Base-by-base conservation (phyloP, 2,888 invertebrate species). In the Orchesella flavescens region DNA sequence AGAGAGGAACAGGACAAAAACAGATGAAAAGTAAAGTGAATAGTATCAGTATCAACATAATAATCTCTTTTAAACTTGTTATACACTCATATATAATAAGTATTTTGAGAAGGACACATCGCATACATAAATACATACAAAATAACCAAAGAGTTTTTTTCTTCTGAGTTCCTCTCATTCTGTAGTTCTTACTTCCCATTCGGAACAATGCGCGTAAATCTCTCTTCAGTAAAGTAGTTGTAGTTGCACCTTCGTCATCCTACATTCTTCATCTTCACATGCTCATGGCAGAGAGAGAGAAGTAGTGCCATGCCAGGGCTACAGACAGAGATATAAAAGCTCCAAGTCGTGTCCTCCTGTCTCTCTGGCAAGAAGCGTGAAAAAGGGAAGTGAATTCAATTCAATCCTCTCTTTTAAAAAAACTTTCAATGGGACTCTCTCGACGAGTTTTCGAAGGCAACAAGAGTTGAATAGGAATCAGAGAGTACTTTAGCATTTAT, bases 131-230 rank as follows among this genome's bases (percentile, higher is more conserved):
- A 57, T 57, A 57, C n/a, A 34, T 7, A 34, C 34, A 34, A 34
- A n/a, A n/a, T n/a, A n/a, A 34, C 34, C 34, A 34, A 34, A 7
- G 5, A 49, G 49, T 12, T 49, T 49, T 34, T n/a, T 12, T 9
- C 17, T 65, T 15, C 1, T n/a, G 43, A 44, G 12, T 44, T 65
- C 21, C 19, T 65, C 65, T 63, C 65, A 13, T 44, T 10, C 17
- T 68, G 23, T 55, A 44, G 43, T 44, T 4, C 15, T 23, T 69
- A 49, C 19, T 69, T 49, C 61, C 63, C 24, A 59, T 10, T 63
- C 72, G 34, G 63, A 80, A 74, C 81, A 81, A 74, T 74, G 46
- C 66, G 15, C 74, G 69, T 81, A 74, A 81, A 81, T 81, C 81
- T 74, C 61, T 68, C 81, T 68, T 74, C 68, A 59, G 49, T 44